Evolutionary conservation across 2,888 invertebrate genomes (phyloP).

Genomic region (Ormyrus labotus): DNA sequence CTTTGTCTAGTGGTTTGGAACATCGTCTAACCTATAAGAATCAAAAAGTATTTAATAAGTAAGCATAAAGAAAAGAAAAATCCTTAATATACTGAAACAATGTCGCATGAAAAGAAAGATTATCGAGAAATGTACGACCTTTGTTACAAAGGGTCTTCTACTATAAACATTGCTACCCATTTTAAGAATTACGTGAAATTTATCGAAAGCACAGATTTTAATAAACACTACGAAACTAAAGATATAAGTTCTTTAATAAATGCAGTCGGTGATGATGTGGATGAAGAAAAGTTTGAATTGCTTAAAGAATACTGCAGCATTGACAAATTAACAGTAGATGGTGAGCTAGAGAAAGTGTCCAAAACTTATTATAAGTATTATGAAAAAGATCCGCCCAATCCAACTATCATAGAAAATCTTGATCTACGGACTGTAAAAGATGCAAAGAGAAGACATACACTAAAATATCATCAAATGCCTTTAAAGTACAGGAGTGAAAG

Average conservation of each 20-base stretch:
- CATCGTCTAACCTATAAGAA: no score
- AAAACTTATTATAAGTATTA: constrained; percentile 55
- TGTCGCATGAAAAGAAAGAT: constrained; percentile 4
- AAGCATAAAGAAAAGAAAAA: no score
- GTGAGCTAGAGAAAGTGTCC: constrained; percentile 62
- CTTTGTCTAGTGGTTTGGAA: neutral
- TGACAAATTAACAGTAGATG: constrained; percentile 67
- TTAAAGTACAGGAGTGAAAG: constrained; percentile 67
- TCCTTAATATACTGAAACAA: no score
- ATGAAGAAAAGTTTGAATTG: constrained; percentile 74
- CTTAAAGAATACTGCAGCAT: constrained; percentile 76
- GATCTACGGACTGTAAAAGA: constrained; percentile 65
- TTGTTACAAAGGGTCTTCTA: constrained; percentile 56
- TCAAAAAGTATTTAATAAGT: no score
- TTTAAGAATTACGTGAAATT: constrained; percentile 54
- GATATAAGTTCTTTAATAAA: constrained; percentile 21
- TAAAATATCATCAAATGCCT: constrained; percentile 58
- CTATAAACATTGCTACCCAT: constrained; percentile 54
- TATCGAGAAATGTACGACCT: constrained; percentile 58
- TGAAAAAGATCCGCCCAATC: constrained; percentile 56
- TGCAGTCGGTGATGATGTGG: constrained; percentile 66
- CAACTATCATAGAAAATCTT: constrained; percentile 58
- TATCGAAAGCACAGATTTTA: constrained; percentile 40
- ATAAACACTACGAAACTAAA: constrained; percentile 14
- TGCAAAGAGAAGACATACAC: constrained; percentile 57